Percentiles rank a stretch among this genome's conserved stretches.
Evolutionary conservation across 2,888 invertebrate genomes (phyloP).

Genomic region (Coelopa pilipes): DNA sequence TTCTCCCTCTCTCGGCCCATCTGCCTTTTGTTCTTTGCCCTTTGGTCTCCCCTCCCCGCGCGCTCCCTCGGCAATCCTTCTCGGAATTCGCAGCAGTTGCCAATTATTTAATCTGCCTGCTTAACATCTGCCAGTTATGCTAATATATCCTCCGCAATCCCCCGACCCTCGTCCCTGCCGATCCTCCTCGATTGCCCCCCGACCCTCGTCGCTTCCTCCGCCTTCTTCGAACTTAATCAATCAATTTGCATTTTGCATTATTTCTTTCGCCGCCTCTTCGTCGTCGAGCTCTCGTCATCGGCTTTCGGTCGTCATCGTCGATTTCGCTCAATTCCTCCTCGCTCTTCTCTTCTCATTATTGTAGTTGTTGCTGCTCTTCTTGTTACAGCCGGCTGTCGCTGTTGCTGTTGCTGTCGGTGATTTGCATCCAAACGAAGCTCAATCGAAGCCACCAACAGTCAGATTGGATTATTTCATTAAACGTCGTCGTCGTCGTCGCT

Average conservation of each 20-base stretch:
- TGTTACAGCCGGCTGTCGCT: neutral
- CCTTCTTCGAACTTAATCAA: constrained; percentile 26
- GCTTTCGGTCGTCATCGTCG: neutral
- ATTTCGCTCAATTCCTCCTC: neutral
- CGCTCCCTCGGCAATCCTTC: neutral
- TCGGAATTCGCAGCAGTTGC: constrained; percentile 14
- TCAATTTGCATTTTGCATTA: constrained; percentile 36
- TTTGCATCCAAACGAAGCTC: constrained; percentile 35
- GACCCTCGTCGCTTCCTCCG: neutral
- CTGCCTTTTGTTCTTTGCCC: too few species aligned
- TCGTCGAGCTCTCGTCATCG: neutral
- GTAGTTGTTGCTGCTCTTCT: neutral
- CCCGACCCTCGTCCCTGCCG: neutral
- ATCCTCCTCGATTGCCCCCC: neutral
- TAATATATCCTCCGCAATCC: constrained; percentile 1
- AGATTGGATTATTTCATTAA: constrained; percentile 34
- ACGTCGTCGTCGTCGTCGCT: neutral
- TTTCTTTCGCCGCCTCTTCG: constrained; percentile 3
- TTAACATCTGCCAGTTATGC: constrained; percentile 32
- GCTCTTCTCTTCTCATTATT: neutral
- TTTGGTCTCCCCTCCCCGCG: too few species aligned
- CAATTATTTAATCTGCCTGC: constrained; percentile 25
- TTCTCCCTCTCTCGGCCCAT: too few species aligned
- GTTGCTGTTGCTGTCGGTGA: constrained; percentile 9
- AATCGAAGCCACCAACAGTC: constrained; percentile 25